A percentile compares a stretch with the other conserved stretches of the same genome.
Conservation (phyloP, 2,888 invertebrate species). For the Acrocyrtus sp. region DNA sequence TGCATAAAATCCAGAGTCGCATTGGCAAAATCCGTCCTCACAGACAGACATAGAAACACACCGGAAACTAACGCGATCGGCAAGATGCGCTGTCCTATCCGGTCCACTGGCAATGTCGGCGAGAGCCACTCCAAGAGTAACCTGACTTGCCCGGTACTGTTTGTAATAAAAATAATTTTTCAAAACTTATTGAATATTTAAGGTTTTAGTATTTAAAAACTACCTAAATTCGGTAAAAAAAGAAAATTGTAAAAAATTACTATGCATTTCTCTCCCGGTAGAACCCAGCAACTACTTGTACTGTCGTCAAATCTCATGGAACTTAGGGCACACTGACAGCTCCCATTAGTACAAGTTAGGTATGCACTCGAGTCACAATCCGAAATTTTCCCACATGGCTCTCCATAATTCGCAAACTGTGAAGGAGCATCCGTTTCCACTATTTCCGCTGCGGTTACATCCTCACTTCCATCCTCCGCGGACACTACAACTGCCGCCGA, state of each 20-base stretch:
- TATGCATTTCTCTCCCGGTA: conserved; percentile 35
- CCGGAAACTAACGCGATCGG: conserved; percentile 19
- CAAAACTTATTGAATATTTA: no score
- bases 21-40: conserved; percentile 24
- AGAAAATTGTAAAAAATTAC: no score
- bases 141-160: conserved; percentile 10
- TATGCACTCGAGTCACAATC: conserved; percentile 35
- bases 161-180: no score
- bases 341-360: conserved; percentile 26
- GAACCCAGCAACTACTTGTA: conserved; percentile 25
- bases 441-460: neutral
- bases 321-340: conserved; percentile 25
- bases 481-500: neutral
- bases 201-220: no score
- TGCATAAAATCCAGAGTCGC: conserved; percentile 22
- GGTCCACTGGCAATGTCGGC: conserved; percentile 1
- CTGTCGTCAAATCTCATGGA: conserved; percentile 23
- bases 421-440: neutral
- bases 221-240: no score
- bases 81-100: conserved; percentile 15
- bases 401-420: conserved; percentile 32
- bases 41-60: conserved; percentile 30
- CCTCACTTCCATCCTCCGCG: neutral
- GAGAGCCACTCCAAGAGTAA: conserved; percentile 1
- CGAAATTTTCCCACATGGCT: conserved; percentile 15